Evolutionary conservation across 2,888 invertebrate species (phyloP).

Genomic region (Drosophila testacea): DNA sequence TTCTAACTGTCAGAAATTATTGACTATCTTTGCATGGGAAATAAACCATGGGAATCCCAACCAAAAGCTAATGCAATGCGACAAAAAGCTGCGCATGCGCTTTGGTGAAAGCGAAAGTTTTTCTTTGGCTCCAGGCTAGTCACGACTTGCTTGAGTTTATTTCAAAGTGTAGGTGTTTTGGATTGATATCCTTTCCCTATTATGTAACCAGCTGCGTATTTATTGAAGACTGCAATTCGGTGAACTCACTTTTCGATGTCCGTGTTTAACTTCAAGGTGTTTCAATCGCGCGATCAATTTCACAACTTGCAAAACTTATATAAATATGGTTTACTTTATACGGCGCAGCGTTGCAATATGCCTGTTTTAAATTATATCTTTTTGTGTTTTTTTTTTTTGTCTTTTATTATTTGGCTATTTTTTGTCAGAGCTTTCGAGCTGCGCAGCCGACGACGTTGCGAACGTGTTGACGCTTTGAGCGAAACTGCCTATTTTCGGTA

Average conservation of each 20-base stretch:
- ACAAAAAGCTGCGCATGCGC: slow-evolving; percentile 38
- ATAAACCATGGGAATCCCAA: slow-evolving; percentile 8
- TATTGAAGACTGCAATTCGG: slow-evolving; percentile 12
- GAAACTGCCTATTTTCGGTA: slow-evolving; percentile 83
- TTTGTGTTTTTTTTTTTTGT: background rate
- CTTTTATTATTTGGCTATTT: slow-evolving; percentile 18
- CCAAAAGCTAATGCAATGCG: slow-evolving; percentile 48
- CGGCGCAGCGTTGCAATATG: slow-evolving; percentile 58
- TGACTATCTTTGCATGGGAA: background rate
- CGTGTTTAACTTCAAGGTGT: slow-evolving; percentile 29
- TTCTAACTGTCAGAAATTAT: background rate
- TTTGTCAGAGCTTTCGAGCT: slow-evolving; percentile 25
- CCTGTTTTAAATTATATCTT: slow-evolving; percentile 40
- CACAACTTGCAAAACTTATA: slow-evolving; percentile 74
- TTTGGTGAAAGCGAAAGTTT: slow-evolving; percentile 84
- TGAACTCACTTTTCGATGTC: slow-evolving; percentile 58
- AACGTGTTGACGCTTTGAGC: slow-evolving; percentile 83
- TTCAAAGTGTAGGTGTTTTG: slow-evolving; percentile 32
- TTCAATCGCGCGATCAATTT: slow-evolving; percentile 46
- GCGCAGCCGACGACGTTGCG: slow-evolving; percentile 74
- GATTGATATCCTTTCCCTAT: slow-evolving; percentile 54
- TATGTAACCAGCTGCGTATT: slow-evolving; percentile 40
- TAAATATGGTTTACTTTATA: slow-evolving; percentile 59
- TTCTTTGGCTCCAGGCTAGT: slow-evolving; percentile 44
- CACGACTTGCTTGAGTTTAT: slow-evolving; percentile 24